A percentile compares a stretch with the other conserved stretches of the same genome.
Conservation (phyloP, 2,113 vertebrate species). For the Apistogramma diplotaenia region DNA sequence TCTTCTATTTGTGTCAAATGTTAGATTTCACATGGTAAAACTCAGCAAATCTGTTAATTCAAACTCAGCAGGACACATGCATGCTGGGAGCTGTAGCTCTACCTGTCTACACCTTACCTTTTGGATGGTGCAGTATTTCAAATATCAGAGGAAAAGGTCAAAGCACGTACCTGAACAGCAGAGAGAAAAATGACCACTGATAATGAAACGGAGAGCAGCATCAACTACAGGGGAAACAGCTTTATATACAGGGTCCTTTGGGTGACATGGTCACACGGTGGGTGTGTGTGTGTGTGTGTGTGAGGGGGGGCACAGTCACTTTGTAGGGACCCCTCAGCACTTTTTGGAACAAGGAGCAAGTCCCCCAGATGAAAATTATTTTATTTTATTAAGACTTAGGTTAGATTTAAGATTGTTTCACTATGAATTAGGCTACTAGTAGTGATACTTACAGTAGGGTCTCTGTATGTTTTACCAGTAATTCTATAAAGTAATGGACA, state of each 20-base stretch:
- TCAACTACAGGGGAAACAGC: not conserved
- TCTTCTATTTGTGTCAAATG: not conserved
- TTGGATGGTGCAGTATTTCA: not conserved
- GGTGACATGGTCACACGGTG: not conserved
- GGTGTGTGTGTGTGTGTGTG: not conserved
- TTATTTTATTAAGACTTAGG: not conserved
- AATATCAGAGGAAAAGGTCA: not conserved
- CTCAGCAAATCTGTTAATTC: not conserved
- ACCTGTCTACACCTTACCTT: not conserved
- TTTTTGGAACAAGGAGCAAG: not conserved
- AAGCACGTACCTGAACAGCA: conserved; percentile 31
- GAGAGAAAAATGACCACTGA: not conserved
- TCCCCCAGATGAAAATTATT: not conserved
- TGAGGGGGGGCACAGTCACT: not conserved
- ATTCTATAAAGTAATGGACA: not conserved
- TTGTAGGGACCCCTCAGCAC: not conserved
- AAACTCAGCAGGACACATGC: not conserved
- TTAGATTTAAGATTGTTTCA: not conserved
- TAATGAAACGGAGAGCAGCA: not conserved
- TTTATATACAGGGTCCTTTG: conserved; percentile 50
- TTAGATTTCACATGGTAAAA: not conserved
- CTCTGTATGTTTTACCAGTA: too few relatives aligned
- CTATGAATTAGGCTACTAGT: not conserved
- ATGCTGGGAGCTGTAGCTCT: not conserved
- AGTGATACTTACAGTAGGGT: too few relatives aligned